phyloP scores from a whole-genome alignment of 2,888 invertebrate species.

The Marronus borbonicus region DNA sequence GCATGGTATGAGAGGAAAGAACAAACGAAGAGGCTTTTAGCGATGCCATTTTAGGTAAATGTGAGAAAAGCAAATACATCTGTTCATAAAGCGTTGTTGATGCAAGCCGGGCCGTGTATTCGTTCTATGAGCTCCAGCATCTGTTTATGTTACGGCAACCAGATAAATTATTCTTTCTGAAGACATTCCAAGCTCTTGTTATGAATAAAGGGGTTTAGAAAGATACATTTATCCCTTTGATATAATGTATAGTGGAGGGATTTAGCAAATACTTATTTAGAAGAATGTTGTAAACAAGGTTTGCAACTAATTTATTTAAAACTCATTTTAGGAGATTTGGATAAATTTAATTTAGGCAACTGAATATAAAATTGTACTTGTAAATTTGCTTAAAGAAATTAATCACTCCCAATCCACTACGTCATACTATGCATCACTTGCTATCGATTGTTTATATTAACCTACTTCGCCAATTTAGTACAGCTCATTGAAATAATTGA shows the following conservation, averaged over 20 bases:
- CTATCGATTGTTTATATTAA: too few species aligned
- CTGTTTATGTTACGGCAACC: slow-evolving; percentile 33
- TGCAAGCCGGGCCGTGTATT: slow-evolving; percentile 26
- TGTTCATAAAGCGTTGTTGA: slow-evolving; percentile 37
- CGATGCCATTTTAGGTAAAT: slow-evolving; percentile 39
- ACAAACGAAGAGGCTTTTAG: slow-evolving; percentile 36
- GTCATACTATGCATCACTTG: too few species aligned
- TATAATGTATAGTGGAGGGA: neutral
- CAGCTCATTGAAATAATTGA: too few species aligned
- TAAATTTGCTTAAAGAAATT: too few species aligned
- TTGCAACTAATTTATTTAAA: too few species aligned
- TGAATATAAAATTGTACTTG: too few species aligned
- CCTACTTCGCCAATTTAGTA: too few species aligned
- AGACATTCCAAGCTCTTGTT: slow-evolving; percentile 23
- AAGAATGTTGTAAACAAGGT: too few species aligned
- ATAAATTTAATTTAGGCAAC: too few species aligned
- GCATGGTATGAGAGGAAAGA: slow-evolving; percentile 14
- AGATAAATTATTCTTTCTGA: slow-evolving; percentile 40
- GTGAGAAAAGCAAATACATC: slow-evolving; percentile 42
- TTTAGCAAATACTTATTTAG: too few species aligned
- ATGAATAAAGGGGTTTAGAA: slow-evolving; percentile 19
- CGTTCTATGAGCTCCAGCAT: neutral
- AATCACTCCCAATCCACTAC: neutral
- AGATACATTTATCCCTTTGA: slow-evolving; percentile 18
- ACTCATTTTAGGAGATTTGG: too few species aligned